Conservation (phyloP, 2,113 vertebrate genomes). For the Mohoua ochrocephala region DNA sequence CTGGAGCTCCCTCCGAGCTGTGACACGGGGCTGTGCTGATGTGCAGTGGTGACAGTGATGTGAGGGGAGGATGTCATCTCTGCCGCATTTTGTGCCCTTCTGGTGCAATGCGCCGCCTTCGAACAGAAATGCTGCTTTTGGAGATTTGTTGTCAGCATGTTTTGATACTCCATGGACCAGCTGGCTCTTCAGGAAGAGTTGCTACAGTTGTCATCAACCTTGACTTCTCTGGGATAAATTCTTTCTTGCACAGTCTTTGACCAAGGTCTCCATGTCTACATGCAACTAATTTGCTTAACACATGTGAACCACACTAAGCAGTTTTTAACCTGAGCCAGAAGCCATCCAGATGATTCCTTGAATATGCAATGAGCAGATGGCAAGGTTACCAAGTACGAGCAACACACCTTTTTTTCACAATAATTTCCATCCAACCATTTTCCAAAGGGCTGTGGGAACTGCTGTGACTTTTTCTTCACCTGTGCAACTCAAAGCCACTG, state of each 20-base stretch:
- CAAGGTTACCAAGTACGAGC: neutral
- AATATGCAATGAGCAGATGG: neutral
- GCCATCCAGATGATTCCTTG: neutral
- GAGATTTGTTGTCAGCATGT: neutral
- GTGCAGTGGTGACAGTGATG: neutral
- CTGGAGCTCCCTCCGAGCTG: neutral
- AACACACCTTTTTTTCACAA: neutral
- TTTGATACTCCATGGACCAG: neutral
- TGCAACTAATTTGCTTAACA: neutral
- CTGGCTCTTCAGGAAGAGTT: neutral
- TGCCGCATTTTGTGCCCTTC: neutral
- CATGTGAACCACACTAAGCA: neutral
- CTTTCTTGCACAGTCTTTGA: neutral
- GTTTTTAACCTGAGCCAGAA: neutral
- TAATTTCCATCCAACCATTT: neutral
- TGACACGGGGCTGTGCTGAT: neutral
- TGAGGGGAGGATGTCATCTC: neutral
- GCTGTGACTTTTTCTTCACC: neutral
- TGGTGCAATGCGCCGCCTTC: fast-evolving
- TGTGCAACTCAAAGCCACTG: neutral
- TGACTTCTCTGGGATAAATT: neutral
- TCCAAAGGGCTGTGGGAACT: neutral
- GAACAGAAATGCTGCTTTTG: neutral
- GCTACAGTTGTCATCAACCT: fast-evolving
- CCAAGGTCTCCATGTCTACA: neutral